Conservation (phyloP, 2,888 invertebrate genomes). For the Netelia fuscicornis region DNA sequence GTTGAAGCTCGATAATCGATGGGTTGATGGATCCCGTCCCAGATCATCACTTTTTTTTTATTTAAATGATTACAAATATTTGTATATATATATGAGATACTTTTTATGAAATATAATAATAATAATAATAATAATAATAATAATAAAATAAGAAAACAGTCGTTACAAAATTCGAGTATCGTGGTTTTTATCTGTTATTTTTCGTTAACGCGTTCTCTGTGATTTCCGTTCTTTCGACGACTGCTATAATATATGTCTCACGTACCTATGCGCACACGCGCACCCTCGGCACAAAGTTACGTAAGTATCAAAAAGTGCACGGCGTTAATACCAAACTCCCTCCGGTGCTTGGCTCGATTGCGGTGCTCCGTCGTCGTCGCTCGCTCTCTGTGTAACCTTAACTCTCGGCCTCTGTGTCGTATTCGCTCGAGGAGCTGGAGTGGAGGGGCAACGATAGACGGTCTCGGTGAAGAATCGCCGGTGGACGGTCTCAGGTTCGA, state of each 20-base stretch:
- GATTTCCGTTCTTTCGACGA: constrained; percentile 41
- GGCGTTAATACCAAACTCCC: constrained; percentile 17
- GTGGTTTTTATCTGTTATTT: neutral
- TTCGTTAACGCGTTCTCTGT: neutral
- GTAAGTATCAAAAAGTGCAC: neutral
- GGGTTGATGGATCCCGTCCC: no score
- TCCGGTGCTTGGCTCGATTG: neutral
- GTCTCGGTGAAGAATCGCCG: constrained; percentile 42
- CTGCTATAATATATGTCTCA: neutral
- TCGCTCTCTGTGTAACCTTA: constrained; percentile 77
- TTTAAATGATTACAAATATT: neutral
- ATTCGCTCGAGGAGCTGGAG: constrained; percentile 72
- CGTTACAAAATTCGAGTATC: neutral
- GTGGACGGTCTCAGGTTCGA: constrained; percentile 51
- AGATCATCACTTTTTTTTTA: neutral
- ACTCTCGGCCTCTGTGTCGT: constrained; percentile 75
- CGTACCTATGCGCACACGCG: neutral
- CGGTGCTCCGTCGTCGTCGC: constrained; percentile 28
- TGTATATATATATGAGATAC: neutral
- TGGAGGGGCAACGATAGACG: constrained; percentile 78
- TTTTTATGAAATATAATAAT: neutral
- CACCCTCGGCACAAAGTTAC: constrained; percentile 40
- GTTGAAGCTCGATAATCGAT: no score
- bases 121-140: neutral
- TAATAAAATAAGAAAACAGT: no score